Base-by-base conservation (phyloP, 2,113 vertebrate genomes). In the Ammodytes marinus region DNA sequence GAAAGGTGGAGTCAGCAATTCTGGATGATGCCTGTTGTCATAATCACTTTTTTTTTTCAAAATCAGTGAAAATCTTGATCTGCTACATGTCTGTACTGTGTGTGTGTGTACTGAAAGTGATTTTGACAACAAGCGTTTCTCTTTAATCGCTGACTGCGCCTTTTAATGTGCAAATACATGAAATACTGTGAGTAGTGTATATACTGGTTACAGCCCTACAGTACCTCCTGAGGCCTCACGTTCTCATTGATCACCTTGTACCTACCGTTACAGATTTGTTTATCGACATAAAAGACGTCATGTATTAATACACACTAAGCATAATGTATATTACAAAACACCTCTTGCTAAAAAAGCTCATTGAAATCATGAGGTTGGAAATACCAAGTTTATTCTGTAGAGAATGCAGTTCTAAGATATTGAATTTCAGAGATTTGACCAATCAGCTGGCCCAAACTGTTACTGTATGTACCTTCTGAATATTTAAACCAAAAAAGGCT, bases 321-420 rank as follows among this genome's bases (percentile, higher is more conserved):
- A 39, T 39, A 9, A 68, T 52, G 47, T 19, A 3, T 4, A 27
- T 27, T 27, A 27, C 27, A 27, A 27, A 27, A 27, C 27, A 27
- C 59, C 8, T 64, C 6, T 11, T 63, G 35, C 50, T 27, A 27
- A 27, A 64, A 43, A 69, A 66, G 42, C 6, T 50, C 67, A 77
- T 14, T 40, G 63, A 74, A 64, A 35, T 65, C 47, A 37, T 7
- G n/a, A 70, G 43, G 42, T 39, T 47, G 49, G 47, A 54, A 52
- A 59, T 17, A 35, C 5, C 15, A 43, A 39, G 9, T 46, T 37
- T 45, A 69, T 17, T 46, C 57, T 63, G 57, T 47, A 13, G 66
- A 12, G 75, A 39, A 49, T 35, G 59, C 39, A 69, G 1, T 43
- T 53, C 37, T 19, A 9, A 64, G 47, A 53, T 45, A 55, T 15